Conservation (phyloP, 2,888 invertebrate species). For the Microctonus aethiopoides region DNA sequence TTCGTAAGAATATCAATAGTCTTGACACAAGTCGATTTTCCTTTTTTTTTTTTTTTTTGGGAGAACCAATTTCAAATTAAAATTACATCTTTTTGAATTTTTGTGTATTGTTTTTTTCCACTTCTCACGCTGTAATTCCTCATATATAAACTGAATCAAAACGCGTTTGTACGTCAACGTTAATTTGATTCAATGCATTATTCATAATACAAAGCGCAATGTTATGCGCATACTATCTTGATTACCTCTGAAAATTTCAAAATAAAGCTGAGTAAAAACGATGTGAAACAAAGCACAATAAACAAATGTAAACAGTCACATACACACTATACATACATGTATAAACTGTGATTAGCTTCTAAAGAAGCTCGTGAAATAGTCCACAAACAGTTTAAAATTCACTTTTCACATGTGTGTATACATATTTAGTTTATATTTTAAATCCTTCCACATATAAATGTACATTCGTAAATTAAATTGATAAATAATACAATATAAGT, state of each 20-base stretch:
- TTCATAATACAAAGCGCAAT: slow-evolving; percentile 34
- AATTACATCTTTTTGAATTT: too few relatives aligned
- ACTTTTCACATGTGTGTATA: not conserved
- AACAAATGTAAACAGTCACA: slow-evolving; percentile 35
- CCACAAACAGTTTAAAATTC: slow-evolving; percentile 23
- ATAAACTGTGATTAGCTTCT: slow-evolving; percentile 39
- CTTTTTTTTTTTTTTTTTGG: too few relatives aligned
- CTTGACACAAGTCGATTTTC: too few relatives aligned
- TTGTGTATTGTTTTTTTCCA: too few relatives aligned
- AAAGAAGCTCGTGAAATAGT: slow-evolving; percentile 41
- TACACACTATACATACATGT: too few relatives aligned
- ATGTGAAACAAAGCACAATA: not conserved
- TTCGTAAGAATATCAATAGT: too few relatives aligned
- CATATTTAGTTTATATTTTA: too few relatives aligned
- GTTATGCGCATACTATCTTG: slow-evolving; percentile 34
- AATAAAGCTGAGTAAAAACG: slow-evolving; percentile 18
- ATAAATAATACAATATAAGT: slow-evolving; percentile 15
- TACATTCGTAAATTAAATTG: not conserved
- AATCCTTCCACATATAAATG: not conserved
- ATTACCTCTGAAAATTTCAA: slow-evolving; percentile 41
- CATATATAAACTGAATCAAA: too few relatives aligned
- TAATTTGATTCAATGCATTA: slow-evolving; percentile 42
- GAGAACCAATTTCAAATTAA: too few relatives aligned
- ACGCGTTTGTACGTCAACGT: not conserved
- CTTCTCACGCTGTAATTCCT: too few relatives aligned